These are phyloP conservation scores for Trissolcus basalis DNA, from an alignment of 1,140 invertebrate genomes.

Conservation along the genomic window DNA sequence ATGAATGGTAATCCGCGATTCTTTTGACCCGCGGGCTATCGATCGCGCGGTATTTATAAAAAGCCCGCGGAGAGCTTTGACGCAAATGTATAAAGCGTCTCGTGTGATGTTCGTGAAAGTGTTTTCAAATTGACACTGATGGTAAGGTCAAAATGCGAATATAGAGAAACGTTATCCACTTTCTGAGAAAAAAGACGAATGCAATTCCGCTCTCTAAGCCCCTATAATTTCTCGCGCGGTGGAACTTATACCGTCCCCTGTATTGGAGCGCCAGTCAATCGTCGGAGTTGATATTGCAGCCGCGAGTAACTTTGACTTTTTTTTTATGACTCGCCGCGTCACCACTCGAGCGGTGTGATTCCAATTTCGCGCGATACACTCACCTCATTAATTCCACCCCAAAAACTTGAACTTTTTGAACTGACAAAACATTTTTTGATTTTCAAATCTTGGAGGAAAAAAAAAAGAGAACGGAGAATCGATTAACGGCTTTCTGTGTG, in stretches of 20 bases:
- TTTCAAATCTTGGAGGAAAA: too few species aligned
- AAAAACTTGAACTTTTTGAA: background rate
- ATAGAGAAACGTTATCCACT: constrained; percentile 55
- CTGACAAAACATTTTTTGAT: too few species aligned
- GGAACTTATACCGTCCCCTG: constrained; percentile 72
- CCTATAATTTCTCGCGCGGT: constrained; percentile 74
- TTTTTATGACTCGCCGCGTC: constrained; percentile 76
- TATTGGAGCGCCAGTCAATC: constrained; percentile 70
- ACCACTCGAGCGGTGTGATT: constrained; percentile 74
- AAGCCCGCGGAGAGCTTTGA: constrained; percentile 15
- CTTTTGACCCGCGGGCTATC: constrained; percentile 9
- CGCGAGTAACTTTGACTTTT: constrained; percentile 58
- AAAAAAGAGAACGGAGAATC: background rate
- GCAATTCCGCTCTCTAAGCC: constrained; percentile 65
- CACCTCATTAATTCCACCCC: constrained; percentile 5
- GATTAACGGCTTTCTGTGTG: background rate
- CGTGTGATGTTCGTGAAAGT: constrained; percentile 38
- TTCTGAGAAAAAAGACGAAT: constrained; percentile 56
- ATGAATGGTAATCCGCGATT: constrained; percentile 35
- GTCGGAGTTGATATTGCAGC: constrained; percentile 74
- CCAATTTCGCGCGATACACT: constrained; percentile 68
- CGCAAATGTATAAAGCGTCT: constrained; percentile 30
- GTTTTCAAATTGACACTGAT: constrained; percentile 45
- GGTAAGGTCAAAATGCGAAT: constrained; percentile 49
- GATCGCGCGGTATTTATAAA: constrained; percentile 37